These are phyloP conservation scores for Corythornis cristatus DNA, from an alignment of 2,113 vertebrate genomes.

Conservation along the genomic window DNA sequence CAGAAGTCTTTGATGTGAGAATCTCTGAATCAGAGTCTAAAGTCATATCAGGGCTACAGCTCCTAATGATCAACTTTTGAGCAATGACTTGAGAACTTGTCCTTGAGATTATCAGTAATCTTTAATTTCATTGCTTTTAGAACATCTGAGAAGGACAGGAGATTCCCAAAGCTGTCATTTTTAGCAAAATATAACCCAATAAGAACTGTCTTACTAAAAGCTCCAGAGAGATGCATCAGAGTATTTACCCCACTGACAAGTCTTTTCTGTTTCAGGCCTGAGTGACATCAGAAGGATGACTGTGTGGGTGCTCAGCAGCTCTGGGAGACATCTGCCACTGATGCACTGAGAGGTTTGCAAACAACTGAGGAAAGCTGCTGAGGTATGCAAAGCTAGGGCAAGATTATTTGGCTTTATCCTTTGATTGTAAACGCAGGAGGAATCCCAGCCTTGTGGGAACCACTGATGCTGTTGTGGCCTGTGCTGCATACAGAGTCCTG, in stretches of 20 bases:
- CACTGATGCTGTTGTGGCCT: background rate
- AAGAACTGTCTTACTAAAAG: background rate
- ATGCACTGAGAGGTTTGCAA: background rate
- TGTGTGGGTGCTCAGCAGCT: background rate
- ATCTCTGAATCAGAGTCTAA: background rate
- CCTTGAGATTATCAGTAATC: background rate
- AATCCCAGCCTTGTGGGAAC: background rate
- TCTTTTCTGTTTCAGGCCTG: background rate
- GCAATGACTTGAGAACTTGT: background rate
- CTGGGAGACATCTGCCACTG: background rate
- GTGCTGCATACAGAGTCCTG: background rate
- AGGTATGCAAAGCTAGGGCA: background rate
- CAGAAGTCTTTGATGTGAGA: background rate
- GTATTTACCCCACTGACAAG: background rate
- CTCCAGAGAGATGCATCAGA: background rate
- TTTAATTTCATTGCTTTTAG: background rate
- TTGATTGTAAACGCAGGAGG: background rate
- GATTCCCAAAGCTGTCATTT: background rate
- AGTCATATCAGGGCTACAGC: background rate
- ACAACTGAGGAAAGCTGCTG: background rate
- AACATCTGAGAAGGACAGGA: background rate
- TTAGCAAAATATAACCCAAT: background rate
- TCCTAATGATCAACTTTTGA: background rate
- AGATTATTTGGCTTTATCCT: conserved; percentile 4
- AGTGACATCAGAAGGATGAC: background rate